Base-by-base conservation (phyloP, 1,140 invertebrate species). In the Phortica variegata region DNA sequence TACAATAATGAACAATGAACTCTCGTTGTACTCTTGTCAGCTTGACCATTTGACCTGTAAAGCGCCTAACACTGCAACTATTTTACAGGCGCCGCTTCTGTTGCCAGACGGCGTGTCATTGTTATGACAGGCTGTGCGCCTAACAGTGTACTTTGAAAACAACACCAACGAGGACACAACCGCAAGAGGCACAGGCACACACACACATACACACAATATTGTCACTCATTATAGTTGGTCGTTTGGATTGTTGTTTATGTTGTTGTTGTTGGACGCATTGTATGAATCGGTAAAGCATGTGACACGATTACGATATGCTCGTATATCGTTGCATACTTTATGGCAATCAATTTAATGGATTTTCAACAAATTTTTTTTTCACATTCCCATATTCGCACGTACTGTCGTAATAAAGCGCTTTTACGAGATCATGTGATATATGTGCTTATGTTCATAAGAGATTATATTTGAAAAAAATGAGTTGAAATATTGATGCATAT, bases 301-400 rank as follows among this genome's bases (percentile, higher is more conserved):
- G 66, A 62, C 60, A 66, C 60, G 61, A 58, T 70, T 71, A 70
- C 53, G 68, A 65, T 56, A 70, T 62, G n/a, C n/a, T n/a, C n/a
- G n/a, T n/a, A 65, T 66, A 62, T 62, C 61, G 65, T 53, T 61
- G 55, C 46, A 57, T 44, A 56, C 49, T 60, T 59, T 54, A 52
- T 46, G 48, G 41, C 45, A 45, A 61, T 61, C 58, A 55, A 57
- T 61, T 55, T 36, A 47, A 50, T 39, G 37, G 47, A 19, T 46
- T 29, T 26, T 34, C 37, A 33, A 41, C n/a, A 38, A 33, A 29
- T 15, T 19, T 38, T 19, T 33, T 23, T 29, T 46, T 43, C 44
- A 16, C 38, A 34, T 45, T 32, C 26, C 13, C 33, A 47, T 42
- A 48, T 38, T 18, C 9, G n/a, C 21, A 19, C 21, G 34, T 34